Evolutionary conservation across 2,113 vertebrate genomes (phyloP).

Genomic region (rabbit (Oryctolagus cuniculus)): mOryCun1.1 NC_091434.1:72772501-72773000

Average conservation of each 20-base stretch:
- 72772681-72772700: not conserved
- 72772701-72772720: not conserved
- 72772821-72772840: not conserved
- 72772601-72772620: not conserved
- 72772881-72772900: not conserved
- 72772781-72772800: not conserved
- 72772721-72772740: not conserved
- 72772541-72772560: not conserved
- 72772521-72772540: not conserved
- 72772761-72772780: constrained; percentile 14
- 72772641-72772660: not conserved
- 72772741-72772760: not conserved
- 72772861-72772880: not conserved
- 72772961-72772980: no score
- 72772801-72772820: not conserved
- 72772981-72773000: no score
- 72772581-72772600: not conserved
- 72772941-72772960: no score
- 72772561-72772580: not conserved
- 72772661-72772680: not conserved
- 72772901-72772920: no score
- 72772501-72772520: not conserved
- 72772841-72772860: not conserved
- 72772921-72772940: no score
- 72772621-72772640: not conserved